Evolutionary conservation across 2,113 vertebrate genomes (phyloP), one percentile per base, ranked within the genome.

Genomic region (Scolopax mira): DNA sequence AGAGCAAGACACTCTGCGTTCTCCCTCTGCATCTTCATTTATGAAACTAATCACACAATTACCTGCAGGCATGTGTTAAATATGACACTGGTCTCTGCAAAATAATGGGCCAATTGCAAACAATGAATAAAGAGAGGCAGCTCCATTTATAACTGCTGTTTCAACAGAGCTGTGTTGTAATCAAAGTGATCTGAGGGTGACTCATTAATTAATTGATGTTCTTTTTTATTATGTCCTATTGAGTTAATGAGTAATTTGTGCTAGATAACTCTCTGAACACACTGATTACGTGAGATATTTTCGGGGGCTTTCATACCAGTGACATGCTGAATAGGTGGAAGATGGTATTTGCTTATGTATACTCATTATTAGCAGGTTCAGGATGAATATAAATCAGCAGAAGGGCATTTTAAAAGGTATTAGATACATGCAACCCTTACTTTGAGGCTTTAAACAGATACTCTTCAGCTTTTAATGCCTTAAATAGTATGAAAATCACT

Each of bases 231-330:
- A 97, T 97, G 97, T 97, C 97, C 98, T 97, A 97, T 98, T 98
- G 98, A 98, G 97, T 98, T 98, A 98, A 98, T 98, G 98, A 98
- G 98, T 97, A 98, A 98, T 98, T 98, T 98, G 98, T 97, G 98
- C 96, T 96, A 97, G 97, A 98, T 97, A 98, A 98, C 97, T 98
- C 97, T 98, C 98, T 93, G 97, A 98, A 98, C 95, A 97, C 97
- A 95, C 96, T 97, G 98, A 98, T 98, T 97, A 97, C 94, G 88
- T 97, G 95, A 98, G 94, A 97, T 97, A 98, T 98, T 98, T 97
- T 97, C 97, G 89, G 91, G 92, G 91, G 86, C 96, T 98, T 98
- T 97, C 94, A 94, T 93, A 95, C 79, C 95, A 93, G 67, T 96
- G 96, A 97, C 93, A 97, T 46, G 70, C 96, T 96, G 95, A 96